phyloP scores from a whole-genome alignment of 1,140 invertebrate species.

The Aplysia californica region DNA sequence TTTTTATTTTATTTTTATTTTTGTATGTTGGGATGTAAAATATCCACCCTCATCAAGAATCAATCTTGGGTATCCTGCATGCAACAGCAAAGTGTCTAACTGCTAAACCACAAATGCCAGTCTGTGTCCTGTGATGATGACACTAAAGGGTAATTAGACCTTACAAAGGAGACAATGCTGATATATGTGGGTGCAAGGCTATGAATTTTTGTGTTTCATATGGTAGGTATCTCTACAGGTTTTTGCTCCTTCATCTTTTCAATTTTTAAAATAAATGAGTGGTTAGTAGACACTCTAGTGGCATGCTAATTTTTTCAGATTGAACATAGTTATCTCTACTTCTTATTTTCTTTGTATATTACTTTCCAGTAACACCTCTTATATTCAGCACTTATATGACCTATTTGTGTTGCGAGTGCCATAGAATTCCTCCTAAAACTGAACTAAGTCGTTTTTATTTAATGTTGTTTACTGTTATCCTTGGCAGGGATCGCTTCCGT shows the following conservation, averaged over 20 bases:
- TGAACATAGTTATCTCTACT: neutral
- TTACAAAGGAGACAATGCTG: neutral
- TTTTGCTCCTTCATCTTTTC: neutral
- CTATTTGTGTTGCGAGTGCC: no score
- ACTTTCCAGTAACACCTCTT: no score
- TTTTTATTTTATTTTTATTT: no score
- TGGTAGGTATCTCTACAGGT: neutral
- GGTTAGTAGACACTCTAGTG: no score
- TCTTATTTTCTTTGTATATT: no score
- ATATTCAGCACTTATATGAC: no score
- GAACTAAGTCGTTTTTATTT: neutral
- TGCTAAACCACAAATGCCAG: no score
- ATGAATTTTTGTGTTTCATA: neutral
- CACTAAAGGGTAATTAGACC: neutral
- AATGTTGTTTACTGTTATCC: no score
- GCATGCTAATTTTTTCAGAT: neutral
- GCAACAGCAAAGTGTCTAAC: no score
- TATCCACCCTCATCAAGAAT: neutral
- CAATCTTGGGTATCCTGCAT: no score
- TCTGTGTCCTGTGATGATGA: neutral
- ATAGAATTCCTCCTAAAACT: no score
- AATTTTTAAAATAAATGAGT: no score
- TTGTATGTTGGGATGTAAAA: conserved; percentile 21
- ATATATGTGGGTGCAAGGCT: neutral
- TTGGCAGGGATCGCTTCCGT: conserved; percentile 73